phyloP scores from a whole-genome alignment of 2,888 invertebrate species.

The Gymnosoma rotundatum region DNA sequence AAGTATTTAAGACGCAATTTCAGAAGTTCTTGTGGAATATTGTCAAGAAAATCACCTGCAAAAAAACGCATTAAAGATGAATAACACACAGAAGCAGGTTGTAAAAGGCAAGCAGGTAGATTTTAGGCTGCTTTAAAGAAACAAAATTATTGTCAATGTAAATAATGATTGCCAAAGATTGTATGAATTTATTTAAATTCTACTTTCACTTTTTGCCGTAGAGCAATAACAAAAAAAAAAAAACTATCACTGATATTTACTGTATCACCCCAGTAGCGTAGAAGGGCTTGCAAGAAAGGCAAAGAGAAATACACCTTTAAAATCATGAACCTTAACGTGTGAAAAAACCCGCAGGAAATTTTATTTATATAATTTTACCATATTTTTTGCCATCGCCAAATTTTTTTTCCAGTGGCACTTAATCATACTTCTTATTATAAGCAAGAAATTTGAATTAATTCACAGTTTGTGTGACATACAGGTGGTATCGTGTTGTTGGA shows the following conservation, averaged over 20 bases:
- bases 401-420: too few relatives aligned
- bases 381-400: too few relatives aligned
- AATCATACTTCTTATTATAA: too few relatives aligned
- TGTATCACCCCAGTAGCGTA: not conserved
- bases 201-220: constrained; percentile 55
- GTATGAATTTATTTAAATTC: constrained; percentile 53
- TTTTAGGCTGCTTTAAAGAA: not conserved
- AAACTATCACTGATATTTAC: not conserved
- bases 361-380: too few relatives aligned
- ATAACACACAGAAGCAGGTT: constrained; percentile 2
- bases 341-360: too few relatives aligned
- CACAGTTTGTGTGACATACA: too few relatives aligned
- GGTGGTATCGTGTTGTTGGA: too few relatives aligned
- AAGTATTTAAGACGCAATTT: not conserved
- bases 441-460: too few relatives aligned
- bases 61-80: constrained; percentile 26
- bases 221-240: not conserved
- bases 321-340: too few relatives aligned
- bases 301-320: too few relatives aligned
- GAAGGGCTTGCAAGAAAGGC: too few relatives aligned
- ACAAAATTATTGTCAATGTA: constrained; percentile 54
- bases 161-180: constrained; percentile 14
- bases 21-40: constrained; percentile 53
- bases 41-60: constrained; percentile 56
- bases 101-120: constrained; percentile 12